Evolutionary conservation across 2,888 invertebrate genomes (phyloP).

Genomic region (Metopia argyrocephala): DNA sequence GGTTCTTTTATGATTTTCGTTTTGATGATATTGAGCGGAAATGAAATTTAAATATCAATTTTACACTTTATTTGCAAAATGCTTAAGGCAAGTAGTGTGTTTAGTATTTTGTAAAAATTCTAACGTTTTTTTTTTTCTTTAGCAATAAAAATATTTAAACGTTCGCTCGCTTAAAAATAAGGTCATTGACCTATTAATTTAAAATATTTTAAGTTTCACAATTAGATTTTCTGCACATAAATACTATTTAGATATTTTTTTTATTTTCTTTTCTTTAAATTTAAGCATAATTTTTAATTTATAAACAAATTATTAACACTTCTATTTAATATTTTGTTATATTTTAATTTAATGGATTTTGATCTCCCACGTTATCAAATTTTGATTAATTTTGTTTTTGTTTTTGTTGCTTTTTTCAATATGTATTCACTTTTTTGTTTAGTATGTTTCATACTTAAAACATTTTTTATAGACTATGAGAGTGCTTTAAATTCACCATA

Average conservation of each 20-base stretch:
- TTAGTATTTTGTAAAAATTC: background rate
- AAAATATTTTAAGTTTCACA: background rate
- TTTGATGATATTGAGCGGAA: constrained; percentile 3
- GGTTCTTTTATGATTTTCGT: background rate
- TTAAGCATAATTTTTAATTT: background rate
- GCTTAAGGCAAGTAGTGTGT: background rate
- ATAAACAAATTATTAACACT: background rate
- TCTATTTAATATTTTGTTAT: background rate
- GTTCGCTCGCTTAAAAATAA: no score
- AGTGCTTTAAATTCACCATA: background rate
- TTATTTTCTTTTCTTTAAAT: background rate
- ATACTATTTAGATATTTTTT: background rate
- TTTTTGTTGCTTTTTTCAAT: background rate
- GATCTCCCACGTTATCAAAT: constrained; percentile 37
- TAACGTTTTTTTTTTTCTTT: background rate
- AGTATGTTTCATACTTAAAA: constrained; percentile 1
- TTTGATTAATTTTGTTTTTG: background rate
- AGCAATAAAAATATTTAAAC: constrained; percentile 1
- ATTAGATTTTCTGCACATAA: no score
- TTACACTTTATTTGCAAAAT: background rate
- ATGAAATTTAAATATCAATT: background rate
- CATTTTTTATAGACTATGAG: background rate
- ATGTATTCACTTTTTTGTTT: background rate
- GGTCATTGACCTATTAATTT: background rate
- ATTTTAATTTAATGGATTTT: background rate